These are phyloP conservation scores for Macaria liturata DNA, from an alignment of 2,888 invertebrate genomes.

Conservation along the genomic window DNA sequence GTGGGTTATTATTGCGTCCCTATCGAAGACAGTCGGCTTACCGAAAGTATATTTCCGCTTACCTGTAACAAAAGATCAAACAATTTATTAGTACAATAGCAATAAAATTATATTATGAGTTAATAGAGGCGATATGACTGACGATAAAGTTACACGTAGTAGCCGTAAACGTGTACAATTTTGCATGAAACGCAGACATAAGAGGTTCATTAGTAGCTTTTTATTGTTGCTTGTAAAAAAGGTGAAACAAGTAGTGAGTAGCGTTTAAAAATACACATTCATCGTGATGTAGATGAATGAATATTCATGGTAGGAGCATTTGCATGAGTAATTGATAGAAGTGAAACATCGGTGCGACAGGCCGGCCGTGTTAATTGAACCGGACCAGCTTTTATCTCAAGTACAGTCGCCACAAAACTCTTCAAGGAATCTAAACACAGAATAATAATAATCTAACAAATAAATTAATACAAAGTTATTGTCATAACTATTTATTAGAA, in stretches of 20 bases:
- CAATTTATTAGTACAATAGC: background rate
- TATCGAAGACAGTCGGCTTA: conserved; percentile 30
- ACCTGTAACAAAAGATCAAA: conserved; percentile 46
- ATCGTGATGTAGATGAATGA: conserved; percentile 52
- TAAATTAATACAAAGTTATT: too few species aligned
- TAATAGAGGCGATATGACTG: too few species aligned
- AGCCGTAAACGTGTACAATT: conserved; percentile 3
- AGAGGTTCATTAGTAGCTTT: conserved; percentile 4
- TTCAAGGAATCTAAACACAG: background rate
- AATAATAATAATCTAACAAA: too few species aligned
- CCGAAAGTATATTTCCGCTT: conserved; percentile 38
- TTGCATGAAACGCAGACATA: conserved; percentile 6
- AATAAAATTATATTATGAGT: conserved; percentile 4
- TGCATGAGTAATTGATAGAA: conserved; percentile 73
- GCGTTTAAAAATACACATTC: conserved; percentile 35
- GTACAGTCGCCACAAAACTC: conserved; percentile 8
- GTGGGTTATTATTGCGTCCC: conserved; percentile 30
- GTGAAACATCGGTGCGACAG: conserved; percentile 63
- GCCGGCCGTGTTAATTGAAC: conserved; percentile 65
- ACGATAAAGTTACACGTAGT: conserved; percentile 1
- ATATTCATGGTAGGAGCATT: conserved; percentile 68
- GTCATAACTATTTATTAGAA: too few species aligned
- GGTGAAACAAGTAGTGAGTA: conserved; percentile 22
- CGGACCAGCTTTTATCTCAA: conserved; percentile 51
- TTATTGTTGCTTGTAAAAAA: conserved; percentile 4